A percentile compares a stretch with the other conserved stretches of the same genome.
Evolutionary conservation across 2,888 invertebrate genomes (phyloP).

Genomic region (Selenia dentaria): DNA sequence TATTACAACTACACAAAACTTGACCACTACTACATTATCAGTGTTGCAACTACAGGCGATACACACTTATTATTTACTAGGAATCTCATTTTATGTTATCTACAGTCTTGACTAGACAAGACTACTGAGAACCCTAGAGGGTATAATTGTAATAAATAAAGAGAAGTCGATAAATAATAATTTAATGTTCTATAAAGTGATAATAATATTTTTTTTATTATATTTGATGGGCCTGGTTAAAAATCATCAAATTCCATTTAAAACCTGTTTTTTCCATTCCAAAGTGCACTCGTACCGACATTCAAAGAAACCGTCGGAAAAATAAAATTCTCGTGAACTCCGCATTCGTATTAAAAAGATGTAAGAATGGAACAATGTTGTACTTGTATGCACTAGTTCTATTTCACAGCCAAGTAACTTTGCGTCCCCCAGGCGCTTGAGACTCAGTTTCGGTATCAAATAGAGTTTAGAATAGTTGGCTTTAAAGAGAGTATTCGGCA

Average conservation of each 20-base stretch:
- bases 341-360: slow-evolving; percentile 23
- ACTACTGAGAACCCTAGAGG: no score
- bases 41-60: no score
- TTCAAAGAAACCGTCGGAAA: slow-evolving; percentile 18
- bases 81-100: no score
- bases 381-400: slow-evolving; percentile 31
- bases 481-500: slow-evolving; percentile 1
- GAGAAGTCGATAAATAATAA: no score
- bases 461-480: slow-evolving; percentile 9
- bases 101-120: no score
- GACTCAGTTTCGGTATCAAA: slow-evolving; percentile 17
- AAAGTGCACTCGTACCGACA: slow-evolving; percentile 15
- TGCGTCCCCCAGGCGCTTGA: slow-evolving; percentile 16
- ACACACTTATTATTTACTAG: no score
- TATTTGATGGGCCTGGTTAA: no score
- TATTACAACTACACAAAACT: no score
- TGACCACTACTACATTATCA: no score
- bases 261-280: slow-evolving; percentile 13
- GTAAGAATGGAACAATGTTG: slow-evolving; percentile 20
- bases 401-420: slow-evolving; percentile 34
- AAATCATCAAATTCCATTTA: slow-evolving; percentile 14
- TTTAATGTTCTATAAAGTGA: no score
- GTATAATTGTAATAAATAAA: no score
- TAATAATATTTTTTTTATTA: no score
- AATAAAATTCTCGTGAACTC: slow-evolving; percentile 21